Evolutionary conservation across 1,140 invertebrate genomes (phyloP).

Genomic region (Sycophaga agraensis): DNA sequence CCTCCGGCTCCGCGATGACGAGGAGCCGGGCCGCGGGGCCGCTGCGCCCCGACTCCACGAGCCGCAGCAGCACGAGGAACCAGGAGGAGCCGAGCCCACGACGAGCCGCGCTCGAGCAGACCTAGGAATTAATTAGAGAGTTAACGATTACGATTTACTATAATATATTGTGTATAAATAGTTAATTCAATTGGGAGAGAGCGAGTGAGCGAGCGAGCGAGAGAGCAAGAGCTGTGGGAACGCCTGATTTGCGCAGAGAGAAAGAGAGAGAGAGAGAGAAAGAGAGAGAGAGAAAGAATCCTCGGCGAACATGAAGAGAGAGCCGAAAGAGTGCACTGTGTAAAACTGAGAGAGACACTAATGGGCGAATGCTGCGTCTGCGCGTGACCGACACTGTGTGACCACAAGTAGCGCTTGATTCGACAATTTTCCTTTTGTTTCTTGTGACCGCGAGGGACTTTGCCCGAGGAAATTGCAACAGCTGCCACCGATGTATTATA

Average conservation of each 20-base stretch:
- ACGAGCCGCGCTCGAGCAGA: constrained; percentile 32
- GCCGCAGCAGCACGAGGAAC: constrained; percentile 36
- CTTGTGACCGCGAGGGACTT: background rate
- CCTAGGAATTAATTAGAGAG: constrained; percentile 49
- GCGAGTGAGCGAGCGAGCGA: background rate
- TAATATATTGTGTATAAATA: constrained; percentile 60
- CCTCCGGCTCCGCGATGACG: background rate
- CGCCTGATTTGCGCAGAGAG: background rate
- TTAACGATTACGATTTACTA: constrained; percentile 56
- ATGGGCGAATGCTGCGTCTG: too few species aligned
- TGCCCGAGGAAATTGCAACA: too few species aligned
- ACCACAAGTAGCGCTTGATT: constrained; percentile 1
- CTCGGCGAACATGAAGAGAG: background rate
- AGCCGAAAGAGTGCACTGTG: constrained; percentile 1
- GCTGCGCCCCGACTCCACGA: constrained; percentile 20
- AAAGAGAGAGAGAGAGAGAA: background rate
- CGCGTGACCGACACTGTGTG: too few species aligned
- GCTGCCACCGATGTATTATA: constrained; percentile 40
- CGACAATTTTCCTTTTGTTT: background rate
- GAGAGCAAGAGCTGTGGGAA: background rate
- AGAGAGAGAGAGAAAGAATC: background rate
- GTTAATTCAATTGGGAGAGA: constrained; percentile 51
- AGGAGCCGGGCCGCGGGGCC: constrained; percentile 25
- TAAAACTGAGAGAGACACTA: too few species aligned
- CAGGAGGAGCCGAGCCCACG: background rate